These are phyloP conservation scores for Abramis brama DNA, from an alignment of 2,113 vertebrate species.

Conservation along the genomic window DNA sequence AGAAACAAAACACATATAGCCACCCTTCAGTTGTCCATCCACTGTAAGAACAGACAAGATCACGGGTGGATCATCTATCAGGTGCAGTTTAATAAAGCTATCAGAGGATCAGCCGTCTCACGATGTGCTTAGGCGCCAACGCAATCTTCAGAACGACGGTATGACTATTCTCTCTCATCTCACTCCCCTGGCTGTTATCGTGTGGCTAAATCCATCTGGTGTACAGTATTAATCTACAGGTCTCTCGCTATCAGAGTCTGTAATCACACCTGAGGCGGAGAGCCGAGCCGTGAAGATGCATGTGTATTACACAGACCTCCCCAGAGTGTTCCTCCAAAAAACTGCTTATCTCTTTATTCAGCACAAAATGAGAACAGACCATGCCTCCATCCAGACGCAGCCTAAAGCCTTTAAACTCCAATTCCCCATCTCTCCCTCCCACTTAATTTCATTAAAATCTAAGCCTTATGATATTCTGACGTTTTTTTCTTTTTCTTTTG, in stretches of 20 bases:
- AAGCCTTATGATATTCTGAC: slow-evolving; percentile 36
- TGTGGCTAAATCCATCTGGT: slow-evolving; percentile 58
- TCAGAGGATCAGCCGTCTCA: slow-evolving; percentile 51
- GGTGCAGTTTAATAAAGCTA: slow-evolving; percentile 64
- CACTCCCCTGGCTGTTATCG: slow-evolving; percentile 50
- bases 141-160: slow-evolving; percentile 55
- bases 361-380: slow-evolving; percentile 50
- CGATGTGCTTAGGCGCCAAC: slow-evolving; percentile 47
- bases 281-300: slow-evolving; percentile 49
- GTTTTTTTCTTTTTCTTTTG: slow-evolving; percentile 25
- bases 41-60: slow-evolving; percentile 32
- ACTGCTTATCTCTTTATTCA: slow-evolving; percentile 48
- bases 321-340: slow-evolving; percentile 44
- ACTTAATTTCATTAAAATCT: slow-evolving; percentile 42
- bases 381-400: slow-evolving; percentile 7
- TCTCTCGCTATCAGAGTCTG: slow-evolving; percentile 51
- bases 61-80: slow-evolving; percentile 55
- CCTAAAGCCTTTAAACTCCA: slow-evolving; percentile 35
- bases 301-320: slow-evolving; percentile 38
- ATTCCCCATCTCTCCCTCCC: slow-evolving; percentile 24
- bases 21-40: slow-evolving; percentile 48
- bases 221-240: slow-evolving; percentile 61
- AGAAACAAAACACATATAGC: slow-evolving; percentile 43
- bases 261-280: slow-evolving; percentile 57
- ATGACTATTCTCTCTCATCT: slow-evolving; percentile 53